These are phyloP conservation scores for Drosophila fulvimacula DNA, from an alignment of 2,888 invertebrate genomes.

Conservation along the genomic window DNA sequence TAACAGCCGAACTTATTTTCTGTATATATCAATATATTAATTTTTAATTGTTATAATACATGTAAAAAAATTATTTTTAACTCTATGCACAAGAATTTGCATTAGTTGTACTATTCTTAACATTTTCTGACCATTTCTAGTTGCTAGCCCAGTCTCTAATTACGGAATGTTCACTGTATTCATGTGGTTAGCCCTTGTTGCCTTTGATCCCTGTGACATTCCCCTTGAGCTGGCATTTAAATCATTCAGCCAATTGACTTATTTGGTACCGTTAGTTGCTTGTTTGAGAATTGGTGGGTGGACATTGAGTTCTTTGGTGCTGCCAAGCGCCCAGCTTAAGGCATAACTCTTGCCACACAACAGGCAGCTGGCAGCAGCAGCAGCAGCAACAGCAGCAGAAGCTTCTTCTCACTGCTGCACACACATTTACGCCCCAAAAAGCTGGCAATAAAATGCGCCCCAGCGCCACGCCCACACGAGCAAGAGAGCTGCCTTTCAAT, in stretches of 20 bases:
- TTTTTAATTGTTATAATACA: too few relatives aligned
- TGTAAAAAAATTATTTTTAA: too few relatives aligned
- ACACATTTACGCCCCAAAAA: constrained; percentile 58
- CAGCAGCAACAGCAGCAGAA: constrained; percentile 4
- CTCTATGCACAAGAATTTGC: too few relatives aligned
- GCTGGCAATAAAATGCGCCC: constrained; percentile 48
- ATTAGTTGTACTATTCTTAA: not conserved
- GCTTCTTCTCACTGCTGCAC: constrained; percentile 41
- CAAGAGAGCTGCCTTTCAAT: constrained; percentile 58
- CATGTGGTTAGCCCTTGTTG: constrained; percentile 5
- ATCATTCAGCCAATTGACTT: constrained; percentile 38
- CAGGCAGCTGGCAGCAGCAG: constrained; percentile 37
- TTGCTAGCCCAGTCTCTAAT: not conserved
- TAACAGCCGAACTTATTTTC: too few relatives aligned
- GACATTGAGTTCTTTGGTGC: not conserved
- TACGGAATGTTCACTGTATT: constrained; percentile 1
- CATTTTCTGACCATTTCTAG: not conserved
- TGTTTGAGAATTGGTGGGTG: constrained; percentile 6
- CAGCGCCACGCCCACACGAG: constrained; percentile 50
- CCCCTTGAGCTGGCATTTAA: constrained; percentile 21
- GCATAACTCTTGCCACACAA: constrained; percentile 56
- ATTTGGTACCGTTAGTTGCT: constrained; percentile 27
- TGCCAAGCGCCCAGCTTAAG: constrained; percentile 16
- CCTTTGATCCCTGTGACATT: not conserved
- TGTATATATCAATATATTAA: too few relatives aligned